Percentiles rank a stretch among this genome's conserved stretches.
phyloP scores from a whole-genome alignment of 2,888 invertebrate species.

The Drosophila engyochracea region DNA sequence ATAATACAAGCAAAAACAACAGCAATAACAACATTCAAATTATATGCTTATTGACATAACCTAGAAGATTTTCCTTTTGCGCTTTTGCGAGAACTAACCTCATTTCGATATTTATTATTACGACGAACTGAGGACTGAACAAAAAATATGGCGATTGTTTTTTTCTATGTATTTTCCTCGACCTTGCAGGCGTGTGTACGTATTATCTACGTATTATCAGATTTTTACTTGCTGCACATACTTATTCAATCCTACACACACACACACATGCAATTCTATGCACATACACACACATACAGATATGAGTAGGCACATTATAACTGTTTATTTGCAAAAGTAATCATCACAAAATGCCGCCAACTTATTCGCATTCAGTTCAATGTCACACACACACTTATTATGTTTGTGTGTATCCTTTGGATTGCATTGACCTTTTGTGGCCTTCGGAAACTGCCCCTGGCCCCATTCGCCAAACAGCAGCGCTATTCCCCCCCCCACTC shows the following conservation, averaged over 20 bases:
- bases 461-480: slow-evolving; percentile 21
- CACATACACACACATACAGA: slow-evolving; percentile 7
- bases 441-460: slow-evolving; percentile 48
- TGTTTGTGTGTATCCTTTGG: slow-evolving; percentile 40
- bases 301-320: slow-evolving; percentile 10
- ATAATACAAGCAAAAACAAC: slow-evolving; percentile 4
- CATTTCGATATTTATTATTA: slow-evolving; percentile 41
- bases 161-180: slow-evolving; percentile 40
- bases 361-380: slow-evolving; percentile 54
- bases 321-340: slow-evolving; percentile 58
- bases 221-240: slow-evolving; percentile 27
- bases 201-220: slow-evolving; percentile 22
- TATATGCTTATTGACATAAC: slow-evolving; percentile 30
- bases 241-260: not conserved
- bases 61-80: slow-evolving; percentile 41
- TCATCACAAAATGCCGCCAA: slow-evolving; percentile 55
- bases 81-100: slow-evolving; percentile 44
- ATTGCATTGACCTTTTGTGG: slow-evolving; percentile 57
- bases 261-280: not conserved
- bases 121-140: slow-evolving; percentile 16
- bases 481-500: not conserved
- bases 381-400: slow-evolving; percentile 36
- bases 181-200: slow-evolving; percentile 47
- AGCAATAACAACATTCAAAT: not conserved
- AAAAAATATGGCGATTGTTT: slow-evolving; percentile 26